Evolutionary conservation across 2,113 vertebrate genomes (phyloP).

Genomic region (Zosterops pallidus): DNA sequence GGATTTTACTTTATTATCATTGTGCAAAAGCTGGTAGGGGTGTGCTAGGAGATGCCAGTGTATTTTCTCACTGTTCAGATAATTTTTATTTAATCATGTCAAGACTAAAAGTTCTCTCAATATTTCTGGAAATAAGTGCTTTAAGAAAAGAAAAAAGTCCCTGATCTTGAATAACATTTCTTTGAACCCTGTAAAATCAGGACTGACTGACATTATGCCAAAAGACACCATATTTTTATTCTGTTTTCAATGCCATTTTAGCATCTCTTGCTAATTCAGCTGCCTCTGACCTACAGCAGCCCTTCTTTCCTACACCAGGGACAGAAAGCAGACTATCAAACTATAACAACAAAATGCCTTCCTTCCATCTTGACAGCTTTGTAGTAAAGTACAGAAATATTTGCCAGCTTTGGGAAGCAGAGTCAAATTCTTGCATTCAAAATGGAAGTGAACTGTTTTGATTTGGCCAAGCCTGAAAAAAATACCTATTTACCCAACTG

Average conservation of each 20-base stretch:
- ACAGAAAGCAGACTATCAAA: neutral
- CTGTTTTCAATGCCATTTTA: neutral
- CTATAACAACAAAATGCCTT: neutral
- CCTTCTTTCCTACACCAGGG: neutral
- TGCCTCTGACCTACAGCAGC: neutral
- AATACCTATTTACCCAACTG: neutral
- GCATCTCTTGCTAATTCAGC: neutral
- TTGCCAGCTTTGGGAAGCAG: neutral
- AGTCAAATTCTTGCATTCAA: neutral
- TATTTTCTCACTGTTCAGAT: neutral
- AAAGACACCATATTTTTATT: neutral
- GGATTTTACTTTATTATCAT: neutral
- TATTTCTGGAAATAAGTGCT: neutral
- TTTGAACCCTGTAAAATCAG: neutral
- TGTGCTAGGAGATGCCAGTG: accelerated
- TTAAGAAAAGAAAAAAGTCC: neutral
- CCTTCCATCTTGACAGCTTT: neutral
- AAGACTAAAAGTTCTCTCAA: neutral
- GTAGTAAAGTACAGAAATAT: neutral
- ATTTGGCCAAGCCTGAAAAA: neutral
- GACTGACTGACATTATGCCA: neutral
- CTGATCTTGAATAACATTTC: neutral
- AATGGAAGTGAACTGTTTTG: neutral
- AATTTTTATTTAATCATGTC: neutral
- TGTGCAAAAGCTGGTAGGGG: neutral